Evolutionary conservation across 2,888 invertebrate genomes (phyloP), one percentile per base, ranked within the genome.

Genomic region (Lasioglossum calceatum): DNA sequence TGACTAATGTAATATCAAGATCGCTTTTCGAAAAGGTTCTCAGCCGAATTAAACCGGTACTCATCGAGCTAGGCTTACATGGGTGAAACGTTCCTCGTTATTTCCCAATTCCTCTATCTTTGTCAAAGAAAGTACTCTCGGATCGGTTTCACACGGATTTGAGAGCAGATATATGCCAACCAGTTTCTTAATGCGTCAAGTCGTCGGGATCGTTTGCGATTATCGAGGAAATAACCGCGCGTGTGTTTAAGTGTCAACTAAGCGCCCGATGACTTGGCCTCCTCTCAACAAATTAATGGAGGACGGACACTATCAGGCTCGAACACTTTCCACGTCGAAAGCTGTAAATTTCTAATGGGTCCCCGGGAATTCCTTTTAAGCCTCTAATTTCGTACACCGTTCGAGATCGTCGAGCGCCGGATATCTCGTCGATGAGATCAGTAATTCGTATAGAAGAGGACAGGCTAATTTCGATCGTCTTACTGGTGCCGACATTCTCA

Each of bases 331-430:
- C 44, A 42, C 73, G 77, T 72, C 73, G 83, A 64, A 58, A 79
- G 36, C 72, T 64, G 10, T 79, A 73, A 82, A 83, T 79, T 80
- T 79, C 50, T 84, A 80, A 80, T 64, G 79, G 73, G 44, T 64
- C 54, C 19, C 71, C 19, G 67, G 19, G 54, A 54, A 79, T 77
- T 47, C 77, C 80, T 70, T 84, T 80, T 32, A 74, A 77, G n/a
- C 23, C 50, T 64, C 39, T 32, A 58, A 54, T 47, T 42, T 70
- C 16, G 39, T 23, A 58, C 44, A 50, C 61, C 47, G 42, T 36
- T 75, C 44, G 44, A 71, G 70, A 47, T 72, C 10, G n/a, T 67
- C 73, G 54, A 36, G 72, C 36, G 27, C 27, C n/a, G 47, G 19
- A 77, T 54, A 73, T 80, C 27, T 64, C 79, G 16, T 44, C 71